phyloP scores from a whole-genome alignment of 2,888 invertebrate genomes.

The Heliconius hortense region DNA sequence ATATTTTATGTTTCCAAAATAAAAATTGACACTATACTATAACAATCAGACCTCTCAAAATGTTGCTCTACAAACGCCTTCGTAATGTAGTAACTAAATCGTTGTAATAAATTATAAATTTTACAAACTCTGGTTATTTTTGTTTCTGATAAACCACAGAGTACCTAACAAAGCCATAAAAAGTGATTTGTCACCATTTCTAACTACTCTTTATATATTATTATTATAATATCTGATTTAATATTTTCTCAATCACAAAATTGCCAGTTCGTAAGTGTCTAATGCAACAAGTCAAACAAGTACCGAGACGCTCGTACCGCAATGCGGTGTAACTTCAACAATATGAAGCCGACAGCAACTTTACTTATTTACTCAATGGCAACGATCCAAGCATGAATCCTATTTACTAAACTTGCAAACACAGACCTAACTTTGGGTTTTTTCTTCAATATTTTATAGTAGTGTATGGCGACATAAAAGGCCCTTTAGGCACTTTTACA shows the following conservation, averaged over 20 bases:
- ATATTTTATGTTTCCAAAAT: too few species aligned
- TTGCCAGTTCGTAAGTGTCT: neutral
- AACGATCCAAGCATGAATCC: conserved; percentile 14
- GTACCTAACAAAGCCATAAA: too few species aligned
- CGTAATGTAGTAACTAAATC: too few species aligned
- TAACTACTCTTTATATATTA: neutral
- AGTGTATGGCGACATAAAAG: neutral
- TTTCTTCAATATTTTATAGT: neutral
- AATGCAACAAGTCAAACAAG: conserved; percentile 20
- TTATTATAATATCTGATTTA: neutral
- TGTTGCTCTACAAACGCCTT: too few species aligned
- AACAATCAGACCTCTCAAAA: too few species aligned
- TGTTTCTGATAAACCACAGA: too few species aligned
- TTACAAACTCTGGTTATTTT: too few species aligned
- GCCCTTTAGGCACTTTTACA: neutral
- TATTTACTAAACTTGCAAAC: conserved; percentile 12
- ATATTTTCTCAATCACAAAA: neutral
- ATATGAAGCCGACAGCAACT: conserved; percentile 14
- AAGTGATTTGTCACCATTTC: neutral
- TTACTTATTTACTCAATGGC: conserved; percentile 23
- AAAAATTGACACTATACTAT: too few species aligned
- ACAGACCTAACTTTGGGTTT: neutral
- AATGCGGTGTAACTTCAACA: conserved; percentile 14
- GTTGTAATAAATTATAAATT: too few species aligned
- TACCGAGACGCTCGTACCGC: conserved; percentile 6